Evolutionary conservation across 2,888 invertebrate genomes (phyloP).

Genomic region (Drosophila merina): DNA sequence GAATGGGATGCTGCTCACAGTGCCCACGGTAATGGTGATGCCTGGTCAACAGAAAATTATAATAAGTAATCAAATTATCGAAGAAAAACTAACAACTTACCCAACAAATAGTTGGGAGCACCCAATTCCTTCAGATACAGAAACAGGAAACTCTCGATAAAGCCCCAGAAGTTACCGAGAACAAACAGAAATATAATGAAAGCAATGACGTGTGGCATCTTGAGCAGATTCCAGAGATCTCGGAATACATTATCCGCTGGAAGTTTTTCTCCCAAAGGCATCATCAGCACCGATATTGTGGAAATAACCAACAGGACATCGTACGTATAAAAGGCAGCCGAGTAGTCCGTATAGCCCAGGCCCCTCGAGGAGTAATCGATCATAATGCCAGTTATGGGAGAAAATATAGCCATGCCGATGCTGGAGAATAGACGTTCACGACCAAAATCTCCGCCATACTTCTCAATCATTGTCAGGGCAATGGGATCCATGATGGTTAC

Average conservation of each 20-base stretch:
- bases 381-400: conserved; percentile 91
- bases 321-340: conserved; percentile 93
- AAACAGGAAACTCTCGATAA: conserved; percentile 94
- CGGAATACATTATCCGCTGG: conserved; percentile 91
- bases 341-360: conserved; percentile 92
- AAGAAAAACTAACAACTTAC: conserved; percentile 83
- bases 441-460: conserved; percentile 92
- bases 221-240: conserved; percentile 90
- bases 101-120: conserved; percentile 92
- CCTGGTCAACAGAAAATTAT: conserved; percentile 83
- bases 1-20: conserved; percentile 92
- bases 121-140: conserved; percentile 93
- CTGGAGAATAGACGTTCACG: conserved; percentile 92
- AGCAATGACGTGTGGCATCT: conserved; percentile 91
- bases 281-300: conserved; percentile 89
- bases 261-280: conserved; percentile 91
- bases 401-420: conserved; percentile 92
- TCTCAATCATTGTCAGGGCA: conserved; percentile 93
- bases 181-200: conserved; percentile 93
- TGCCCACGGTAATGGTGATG: conserved; percentile 93
- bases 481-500: conserved; percentile 95
- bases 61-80: background rate
- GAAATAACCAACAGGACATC: conserved; percentile 90
- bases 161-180: conserved; percentile 94
- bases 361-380: conserved; percentile 87